phyloP scores from a whole-genome alignment of 2,113 vertebrate genomes.

The Piliocolobus tephrosceles region DNA sequence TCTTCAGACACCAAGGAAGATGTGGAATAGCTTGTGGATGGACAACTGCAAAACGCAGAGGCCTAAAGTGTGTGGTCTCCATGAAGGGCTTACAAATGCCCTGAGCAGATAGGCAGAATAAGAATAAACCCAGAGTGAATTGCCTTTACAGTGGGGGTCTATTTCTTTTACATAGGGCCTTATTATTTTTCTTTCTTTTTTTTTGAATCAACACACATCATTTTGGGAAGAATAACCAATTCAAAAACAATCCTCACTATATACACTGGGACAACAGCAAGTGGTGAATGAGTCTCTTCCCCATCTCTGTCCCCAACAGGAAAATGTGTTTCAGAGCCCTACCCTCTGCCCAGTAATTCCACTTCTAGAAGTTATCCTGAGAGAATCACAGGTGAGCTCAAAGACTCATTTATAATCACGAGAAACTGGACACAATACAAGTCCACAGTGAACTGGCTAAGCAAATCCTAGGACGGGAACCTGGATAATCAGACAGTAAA shows the following conservation, averaged over 20 bases:
- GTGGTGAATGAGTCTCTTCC: neutral
- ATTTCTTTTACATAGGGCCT: neutral
- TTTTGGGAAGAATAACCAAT: neutral
- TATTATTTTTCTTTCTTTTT: neutral
- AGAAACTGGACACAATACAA: neutral
- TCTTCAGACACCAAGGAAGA: neutral
- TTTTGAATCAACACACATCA: neutral
- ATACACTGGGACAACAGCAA: neutral
- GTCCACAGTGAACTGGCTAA: neutral
- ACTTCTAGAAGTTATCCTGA: neutral
- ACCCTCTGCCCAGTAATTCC: neutral
- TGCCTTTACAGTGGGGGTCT: neutral
- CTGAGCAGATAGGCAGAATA: accelerated
- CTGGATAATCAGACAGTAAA: neutral
- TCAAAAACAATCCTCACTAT: neutral
- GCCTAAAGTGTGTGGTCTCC: neutral
- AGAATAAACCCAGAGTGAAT: neutral
- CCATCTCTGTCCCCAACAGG: neutral
- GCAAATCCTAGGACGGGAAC: neutral
- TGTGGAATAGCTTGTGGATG: neutral
- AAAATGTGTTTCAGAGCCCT: neutral
- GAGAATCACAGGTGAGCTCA: neutral
- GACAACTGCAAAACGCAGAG: neutral
- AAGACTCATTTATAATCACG: neutral
- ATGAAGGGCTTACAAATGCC: neutral